Percentiles rank a stretch among this genome's conserved stretches.
Evolutionary conservation across 2,113 vertebrate genomes (phyloP).

Genomic region (Petroica traversi): DNA sequence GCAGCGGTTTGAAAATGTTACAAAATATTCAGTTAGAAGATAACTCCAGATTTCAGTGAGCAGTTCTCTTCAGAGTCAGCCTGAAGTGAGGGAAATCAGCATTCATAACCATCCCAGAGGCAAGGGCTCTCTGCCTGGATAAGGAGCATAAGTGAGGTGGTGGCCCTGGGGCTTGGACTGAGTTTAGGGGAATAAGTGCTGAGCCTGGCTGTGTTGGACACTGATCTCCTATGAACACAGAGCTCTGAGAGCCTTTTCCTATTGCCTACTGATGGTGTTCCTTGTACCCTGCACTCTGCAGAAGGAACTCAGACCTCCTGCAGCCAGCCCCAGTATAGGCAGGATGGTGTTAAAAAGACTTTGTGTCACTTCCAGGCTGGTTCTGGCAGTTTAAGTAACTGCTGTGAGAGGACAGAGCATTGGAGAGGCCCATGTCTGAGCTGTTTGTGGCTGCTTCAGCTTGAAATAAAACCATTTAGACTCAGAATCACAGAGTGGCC

Average conservation of each 20-base stretch:
- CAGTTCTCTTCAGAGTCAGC: neutral
- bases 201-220: neutral
- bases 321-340: neutral
- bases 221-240: neutral
- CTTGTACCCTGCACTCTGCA: accelerated
- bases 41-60: neutral
- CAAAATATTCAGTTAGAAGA: neutral
- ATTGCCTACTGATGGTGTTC: neutral
- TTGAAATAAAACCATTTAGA: neutral
- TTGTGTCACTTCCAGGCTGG: neutral
- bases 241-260: neutral
- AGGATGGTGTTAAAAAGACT: neutral
- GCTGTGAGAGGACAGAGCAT: neutral
- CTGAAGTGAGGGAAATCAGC: neutral
- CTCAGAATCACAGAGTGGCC: neutral
- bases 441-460: neutral
- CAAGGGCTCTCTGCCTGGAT: neutral
- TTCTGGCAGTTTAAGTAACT: neutral
- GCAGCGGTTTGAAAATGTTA: neutral
- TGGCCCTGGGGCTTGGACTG: neutral
- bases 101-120: neutral
- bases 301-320: neutral
- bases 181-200: neutral
- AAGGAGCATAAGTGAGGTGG: neutral
- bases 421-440: neutral